These are phyloP conservation scores for Perca schrenkii DNA, from an alignment of 2,113 vertebrate species.

Conservation along the genomic window DNA sequence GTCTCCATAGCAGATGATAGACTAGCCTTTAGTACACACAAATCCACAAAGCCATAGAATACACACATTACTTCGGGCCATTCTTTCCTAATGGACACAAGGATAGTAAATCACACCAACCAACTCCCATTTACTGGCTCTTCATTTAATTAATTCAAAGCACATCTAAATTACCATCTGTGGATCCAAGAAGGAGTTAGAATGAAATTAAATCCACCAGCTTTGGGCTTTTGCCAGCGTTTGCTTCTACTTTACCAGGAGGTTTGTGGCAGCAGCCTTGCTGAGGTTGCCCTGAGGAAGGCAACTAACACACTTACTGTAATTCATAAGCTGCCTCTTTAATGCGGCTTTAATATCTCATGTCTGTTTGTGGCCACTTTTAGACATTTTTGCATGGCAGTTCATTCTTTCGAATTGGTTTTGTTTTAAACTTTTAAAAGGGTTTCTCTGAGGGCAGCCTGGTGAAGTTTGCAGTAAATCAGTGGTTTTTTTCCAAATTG, in stretches of 20 bases:
- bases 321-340: slow-evolving; percentile 35
- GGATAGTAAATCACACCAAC: slow-evolving; percentile 67
- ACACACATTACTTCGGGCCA: slow-evolving; percentile 29
- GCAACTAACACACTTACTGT: slow-evolving; percentile 32
- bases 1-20: slow-evolving; percentile 14
- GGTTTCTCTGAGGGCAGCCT: slow-evolving; percentile 19
- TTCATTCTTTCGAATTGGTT: not conserved
- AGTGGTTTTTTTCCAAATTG: slow-evolving; percentile 55
- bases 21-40: slow-evolving; percentile 7
- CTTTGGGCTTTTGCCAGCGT: slow-evolving; percentile 14
- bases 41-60: slow-evolving; percentile 41
- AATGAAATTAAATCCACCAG: slow-evolving; percentile 25
- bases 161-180: slow-evolving; percentile 67
- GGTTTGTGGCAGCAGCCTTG: slow-evolving; percentile 18
- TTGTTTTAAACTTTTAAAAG: not conserved
- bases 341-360: slow-evolving; percentile 1
- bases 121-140: slow-evolving; percentile 47
- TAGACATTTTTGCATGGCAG: not conserved
- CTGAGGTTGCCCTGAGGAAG: slow-evolving; percentile 23
- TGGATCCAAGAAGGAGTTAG: slow-evolving; percentile 22
- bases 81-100: slow-evolving; percentile 45
- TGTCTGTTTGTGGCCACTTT: not conserved
- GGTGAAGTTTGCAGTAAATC: slow-evolving; percentile 55
- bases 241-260: slow-evolving; percentile 12
- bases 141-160: slow-evolving; percentile 64